A percentile compares a stretch with the other conserved stretches of the same genome.
These are phyloP conservation scores for Drosophila pullipes DNA, from an alignment of 2,888 invertebrate species.

Conservation along the genomic window DNA sequence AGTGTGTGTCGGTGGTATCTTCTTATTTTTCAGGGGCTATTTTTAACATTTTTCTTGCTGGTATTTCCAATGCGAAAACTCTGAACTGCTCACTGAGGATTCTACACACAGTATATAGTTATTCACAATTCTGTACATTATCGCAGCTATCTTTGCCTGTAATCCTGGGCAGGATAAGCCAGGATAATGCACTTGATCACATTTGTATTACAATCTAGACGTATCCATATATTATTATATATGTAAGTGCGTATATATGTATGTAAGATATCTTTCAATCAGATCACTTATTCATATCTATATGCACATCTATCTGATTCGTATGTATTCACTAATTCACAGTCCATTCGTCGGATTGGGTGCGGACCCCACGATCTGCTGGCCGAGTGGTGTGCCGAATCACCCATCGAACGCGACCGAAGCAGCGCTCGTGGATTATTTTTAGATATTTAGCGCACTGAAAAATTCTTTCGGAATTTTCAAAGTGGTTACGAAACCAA, in stretches of 20 bases:
- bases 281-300: constrained; percentile 54
- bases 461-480: constrained; percentile 76
- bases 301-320: constrained; percentile 53
- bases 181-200: constrained; percentile 60
- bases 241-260: constrained; percentile 46
- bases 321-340: constrained; percentile 71
- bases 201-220: constrained; percentile 38
- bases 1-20: constrained; percentile 69
- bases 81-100: constrained; percentile 16
- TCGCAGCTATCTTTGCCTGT: constrained; percentile 33
- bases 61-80: constrained; percentile 59
- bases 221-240: constrained; percentile 41
- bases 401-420: constrained; percentile 57
- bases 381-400: constrained; percentile 50
- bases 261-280: constrained; percentile 34
- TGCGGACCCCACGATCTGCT: constrained; percentile 73
- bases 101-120: constrained; percentile 9
- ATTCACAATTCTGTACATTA: constrained; percentile 41
- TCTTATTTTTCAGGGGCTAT: constrained; percentile 83
- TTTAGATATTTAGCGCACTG: constrained; percentile 85
- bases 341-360: constrained; percentile 76
- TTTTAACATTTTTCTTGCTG: constrained; percentile 68
- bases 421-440: constrained; percentile 72
- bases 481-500: constrained; percentile 82
- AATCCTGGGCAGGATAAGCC: constrained; percentile 57